phyloP scores from a whole-genome alignment of 92 coral and sea anemone species.

The Micromussa lordhowensis region DNA sequence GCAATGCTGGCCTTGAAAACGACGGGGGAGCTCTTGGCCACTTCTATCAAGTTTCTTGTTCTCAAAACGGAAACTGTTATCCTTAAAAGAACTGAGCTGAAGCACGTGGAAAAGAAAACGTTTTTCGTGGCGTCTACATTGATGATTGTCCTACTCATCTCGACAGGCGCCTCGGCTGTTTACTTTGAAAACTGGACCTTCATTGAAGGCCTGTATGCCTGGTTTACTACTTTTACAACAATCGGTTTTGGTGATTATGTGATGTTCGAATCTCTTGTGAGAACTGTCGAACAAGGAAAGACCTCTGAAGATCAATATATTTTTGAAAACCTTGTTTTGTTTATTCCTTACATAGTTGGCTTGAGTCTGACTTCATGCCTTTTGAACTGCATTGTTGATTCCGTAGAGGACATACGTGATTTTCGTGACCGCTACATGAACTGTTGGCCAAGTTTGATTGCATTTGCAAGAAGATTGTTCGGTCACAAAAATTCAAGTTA shows the following conservation, averaged over 20 bases:
- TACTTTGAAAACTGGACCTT: background rate
- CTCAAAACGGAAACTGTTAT: conserved; percentile 19
- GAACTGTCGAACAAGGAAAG: background rate
- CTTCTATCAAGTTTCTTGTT: background rate
- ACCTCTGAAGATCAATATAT: background rate
- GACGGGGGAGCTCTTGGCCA: conserved; percentile 10
- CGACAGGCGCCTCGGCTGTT: background rate
- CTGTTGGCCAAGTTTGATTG: background rate
- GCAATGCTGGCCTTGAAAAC: conserved; percentile 37
- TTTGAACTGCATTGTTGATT: conserved; percentile 14
- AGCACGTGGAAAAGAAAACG: conserved; percentile 7
- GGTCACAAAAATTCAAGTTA: background rate
- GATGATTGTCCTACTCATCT: background rate
- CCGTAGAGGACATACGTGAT: conserved; percentile 22
- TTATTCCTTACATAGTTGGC: background rate
- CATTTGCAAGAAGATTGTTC: background rate
- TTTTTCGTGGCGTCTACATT: background rate
- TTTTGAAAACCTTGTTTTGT: background rate
- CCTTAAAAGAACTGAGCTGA: conserved; percentile 2
- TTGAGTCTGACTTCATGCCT: conserved; percentile 14
- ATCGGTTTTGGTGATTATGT: conserved; percentile 38
- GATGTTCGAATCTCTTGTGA: background rate
- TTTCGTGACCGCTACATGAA: background rate
- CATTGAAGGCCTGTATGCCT: conserved; percentile 18
- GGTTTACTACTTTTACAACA: conserved; percentile 35